These are phyloP conservation scores for Cotesia vestalis DNA, from an alignment of 1,140 invertebrate genomes.

Conservation along the genomic window DNA sequence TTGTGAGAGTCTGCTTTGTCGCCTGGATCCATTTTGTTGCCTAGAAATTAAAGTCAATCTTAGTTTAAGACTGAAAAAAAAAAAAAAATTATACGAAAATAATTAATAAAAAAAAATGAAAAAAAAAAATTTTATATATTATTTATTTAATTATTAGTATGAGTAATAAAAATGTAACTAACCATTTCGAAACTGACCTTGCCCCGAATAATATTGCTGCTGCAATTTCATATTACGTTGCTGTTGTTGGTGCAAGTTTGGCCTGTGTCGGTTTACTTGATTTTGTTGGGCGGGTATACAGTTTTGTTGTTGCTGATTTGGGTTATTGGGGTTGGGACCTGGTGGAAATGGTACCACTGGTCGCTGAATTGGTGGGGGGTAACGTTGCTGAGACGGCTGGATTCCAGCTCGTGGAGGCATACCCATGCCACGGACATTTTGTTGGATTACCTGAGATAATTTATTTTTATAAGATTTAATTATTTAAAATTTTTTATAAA, in stretches of 20 bases:
- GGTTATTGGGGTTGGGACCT: slow-evolving; percentile 64
- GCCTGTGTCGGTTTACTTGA: slow-evolving; percentile 49
- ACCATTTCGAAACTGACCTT: slow-evolving; percentile 56
- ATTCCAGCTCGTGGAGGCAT: slow-evolving; percentile 63
- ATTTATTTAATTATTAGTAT: slow-evolving; percentile 34
- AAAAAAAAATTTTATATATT: slow-evolving; percentile 36
- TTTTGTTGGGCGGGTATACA: slow-evolving; percentile 60
- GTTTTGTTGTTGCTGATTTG: slow-evolving; percentile 59
- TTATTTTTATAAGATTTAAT: no score
- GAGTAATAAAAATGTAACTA: slow-evolving; percentile 41
- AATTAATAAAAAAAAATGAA: slow-evolving; percentile 29
- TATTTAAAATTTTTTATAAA: no score
- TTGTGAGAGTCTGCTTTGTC: slow-evolving; percentile 75
- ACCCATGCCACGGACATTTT: slow-evolving; percentile 64
- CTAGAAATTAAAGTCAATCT: slow-evolving; percentile 44
- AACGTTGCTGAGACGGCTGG: slow-evolving; percentile 62
- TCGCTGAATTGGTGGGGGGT: slow-evolving; percentile 65
- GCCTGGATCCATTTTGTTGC: slow-evolving; percentile 62
- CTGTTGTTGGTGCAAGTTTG: slow-evolving; percentile 51
- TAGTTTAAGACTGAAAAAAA: neutral
- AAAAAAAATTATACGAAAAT: slow-evolving; percentile 1
- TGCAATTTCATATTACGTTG: slow-evolving; percentile 64
- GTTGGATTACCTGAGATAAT: slow-evolving; percentile 54
- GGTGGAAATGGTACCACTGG: slow-evolving; percentile 62
- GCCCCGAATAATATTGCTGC: slow-evolving; percentile 63